phyloP scores from a whole-genome alignment of 2,888 invertebrate species.

The Drosophila stalkeri region DNA sequence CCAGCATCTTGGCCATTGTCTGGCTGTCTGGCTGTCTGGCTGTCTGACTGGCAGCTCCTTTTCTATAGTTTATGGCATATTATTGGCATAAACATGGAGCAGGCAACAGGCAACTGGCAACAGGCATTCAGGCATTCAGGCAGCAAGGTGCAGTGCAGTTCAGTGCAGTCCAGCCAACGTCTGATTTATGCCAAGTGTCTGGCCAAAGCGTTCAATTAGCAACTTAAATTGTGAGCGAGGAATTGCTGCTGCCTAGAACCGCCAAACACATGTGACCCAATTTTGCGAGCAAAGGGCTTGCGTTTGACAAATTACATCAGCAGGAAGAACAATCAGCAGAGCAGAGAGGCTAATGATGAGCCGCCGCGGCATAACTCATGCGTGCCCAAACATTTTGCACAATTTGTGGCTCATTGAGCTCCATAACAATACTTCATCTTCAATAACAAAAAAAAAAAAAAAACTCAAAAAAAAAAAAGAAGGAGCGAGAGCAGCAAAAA shows the following conservation, averaged over 20 bases:
- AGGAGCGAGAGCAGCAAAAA: slow-evolving; percentile 26
- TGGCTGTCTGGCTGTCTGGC: slow-evolving; percentile 42
- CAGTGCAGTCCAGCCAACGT: slow-evolving; percentile 47
- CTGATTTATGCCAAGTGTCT: slow-evolving; percentile 85
- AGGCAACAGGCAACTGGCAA: slow-evolving; percentile 32
- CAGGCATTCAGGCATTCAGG: slow-evolving; percentile 27
- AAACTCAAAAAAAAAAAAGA: neutral
- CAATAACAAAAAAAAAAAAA: slow-evolving; percentile 40
- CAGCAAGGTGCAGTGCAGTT: slow-evolving; percentile 73
- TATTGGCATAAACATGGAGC: slow-evolving; percentile 79
- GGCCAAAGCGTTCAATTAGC: slow-evolving; percentile 85
- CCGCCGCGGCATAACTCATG: slow-evolving; percentile 80
- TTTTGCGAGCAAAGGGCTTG: slow-evolving; percentile 42
- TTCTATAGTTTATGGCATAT: slow-evolving; percentile 81
- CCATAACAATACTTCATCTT: slow-evolving; percentile 84
- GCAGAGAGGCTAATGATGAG: slow-evolving; percentile 77
- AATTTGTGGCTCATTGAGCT: slow-evolving; percentile 84
- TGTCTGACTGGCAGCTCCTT: slow-evolving; percentile 55
- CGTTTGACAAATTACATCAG: slow-evolving; percentile 72
- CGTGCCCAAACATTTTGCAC: slow-evolving; percentile 80
- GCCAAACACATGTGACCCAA: slow-evolving; percentile 57
- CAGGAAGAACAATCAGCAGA: slow-evolving; percentile 8
- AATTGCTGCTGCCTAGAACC: slow-evolving; percentile 52
- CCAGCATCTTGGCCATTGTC: slow-evolving; percentile 64
- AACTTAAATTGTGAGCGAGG: slow-evolving; percentile 82